Percentiles rank a stretch among this genome's conserved stretches.
Evolutionary conservation across 2,888 invertebrate species (phyloP).

Genomic region (Tryphoninae sp.): DNA sequence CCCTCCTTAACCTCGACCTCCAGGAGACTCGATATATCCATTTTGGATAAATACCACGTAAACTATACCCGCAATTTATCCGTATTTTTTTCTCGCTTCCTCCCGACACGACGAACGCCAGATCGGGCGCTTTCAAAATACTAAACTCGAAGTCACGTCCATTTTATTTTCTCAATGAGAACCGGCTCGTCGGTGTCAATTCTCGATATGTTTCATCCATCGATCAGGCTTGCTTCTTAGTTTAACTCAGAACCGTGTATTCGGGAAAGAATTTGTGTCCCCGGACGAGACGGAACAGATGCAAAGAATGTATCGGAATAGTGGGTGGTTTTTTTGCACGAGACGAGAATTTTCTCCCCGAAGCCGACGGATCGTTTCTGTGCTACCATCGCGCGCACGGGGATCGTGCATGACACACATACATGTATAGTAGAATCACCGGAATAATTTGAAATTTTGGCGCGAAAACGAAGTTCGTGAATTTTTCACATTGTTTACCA

Average conservation of each 20-base stretch:
- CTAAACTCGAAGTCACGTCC: slow-evolving; percentile 48
- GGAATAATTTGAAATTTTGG: slow-evolving; percentile 45
- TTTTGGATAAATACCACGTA: slow-evolving; percentile 53
- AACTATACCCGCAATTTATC: background rate
- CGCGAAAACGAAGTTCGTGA: slow-evolving; percentile 34
- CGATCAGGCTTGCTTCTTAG: slow-evolving; percentile 8
- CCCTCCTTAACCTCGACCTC: slow-evolving; percentile 78
- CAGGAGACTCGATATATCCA: slow-evolving; percentile 79
- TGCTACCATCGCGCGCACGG: slow-evolving; percentile 37
- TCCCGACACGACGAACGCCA: slow-evolving; percentile 13
- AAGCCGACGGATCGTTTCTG: slow-evolving; percentile 31
- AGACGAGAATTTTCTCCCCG: slow-evolving; percentile 4
- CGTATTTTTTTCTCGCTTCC: background rate
- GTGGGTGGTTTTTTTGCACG: background rate
- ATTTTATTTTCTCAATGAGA: slow-evolving; percentile 52
- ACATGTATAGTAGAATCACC: background rate
- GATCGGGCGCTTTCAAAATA: slow-evolving; percentile 18
- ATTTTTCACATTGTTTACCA: background rate
- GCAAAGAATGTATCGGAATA: background rate
- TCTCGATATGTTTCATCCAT: slow-evolving; percentile 45
- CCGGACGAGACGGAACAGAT: background rate
- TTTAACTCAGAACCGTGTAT: background rate
- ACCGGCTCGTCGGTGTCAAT: slow-evolving; percentile 59
- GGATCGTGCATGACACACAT: slow-evolving; percentile 30
- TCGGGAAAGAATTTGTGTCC: background rate